phyloP scores from a whole-genome alignment of 2,113 vertebrate species.

The Pelusios castaneus region DNA sequence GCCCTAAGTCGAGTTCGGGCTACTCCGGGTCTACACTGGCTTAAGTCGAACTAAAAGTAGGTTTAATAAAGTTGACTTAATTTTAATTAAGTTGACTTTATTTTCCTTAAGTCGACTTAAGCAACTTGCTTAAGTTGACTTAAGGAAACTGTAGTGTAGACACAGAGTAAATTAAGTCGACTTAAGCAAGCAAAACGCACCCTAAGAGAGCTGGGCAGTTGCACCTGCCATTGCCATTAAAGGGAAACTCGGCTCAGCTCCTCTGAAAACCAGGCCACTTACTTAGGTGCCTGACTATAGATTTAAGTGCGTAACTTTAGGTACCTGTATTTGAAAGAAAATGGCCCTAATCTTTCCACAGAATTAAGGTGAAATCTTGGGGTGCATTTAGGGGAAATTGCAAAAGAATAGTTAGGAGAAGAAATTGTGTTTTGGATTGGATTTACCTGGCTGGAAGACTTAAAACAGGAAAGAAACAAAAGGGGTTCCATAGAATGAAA shows the following conservation, averaged over 20 bases:
- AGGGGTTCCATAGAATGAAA: not conserved
- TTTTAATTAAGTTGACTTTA: too few relatives aligned
- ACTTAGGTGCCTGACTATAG: not conserved
- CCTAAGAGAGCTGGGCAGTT: not conserved
- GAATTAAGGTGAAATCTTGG: not conserved
- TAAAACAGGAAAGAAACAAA: not conserved
- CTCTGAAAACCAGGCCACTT: fast-evolving
- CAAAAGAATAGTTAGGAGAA: not conserved
- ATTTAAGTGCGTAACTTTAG: not conserved
- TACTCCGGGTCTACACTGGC: too few relatives aligned
- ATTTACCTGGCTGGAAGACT: not conserved
- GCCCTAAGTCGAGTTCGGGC: too few relatives aligned
- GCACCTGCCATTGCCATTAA: not conserved
- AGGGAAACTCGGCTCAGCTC: not conserved
- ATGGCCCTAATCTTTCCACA: not conserved
- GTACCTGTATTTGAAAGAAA: not conserved
- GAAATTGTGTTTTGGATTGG: not conserved
- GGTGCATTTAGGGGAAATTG: not conserved
- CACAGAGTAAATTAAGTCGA: too few relatives aligned
- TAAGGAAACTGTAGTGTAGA: too few relatives aligned
- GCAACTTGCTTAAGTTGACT: too few relatives aligned
- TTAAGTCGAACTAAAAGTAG: too few relatives aligned
- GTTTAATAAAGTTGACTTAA: too few relatives aligned
- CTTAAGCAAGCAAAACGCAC: too few relatives aligned
- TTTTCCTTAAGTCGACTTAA: too few relatives aligned